Evolutionary conservation across 1,140 invertebrate genomes (phyloP).

Genomic region (Wasmannia auropunctata): DNA sequence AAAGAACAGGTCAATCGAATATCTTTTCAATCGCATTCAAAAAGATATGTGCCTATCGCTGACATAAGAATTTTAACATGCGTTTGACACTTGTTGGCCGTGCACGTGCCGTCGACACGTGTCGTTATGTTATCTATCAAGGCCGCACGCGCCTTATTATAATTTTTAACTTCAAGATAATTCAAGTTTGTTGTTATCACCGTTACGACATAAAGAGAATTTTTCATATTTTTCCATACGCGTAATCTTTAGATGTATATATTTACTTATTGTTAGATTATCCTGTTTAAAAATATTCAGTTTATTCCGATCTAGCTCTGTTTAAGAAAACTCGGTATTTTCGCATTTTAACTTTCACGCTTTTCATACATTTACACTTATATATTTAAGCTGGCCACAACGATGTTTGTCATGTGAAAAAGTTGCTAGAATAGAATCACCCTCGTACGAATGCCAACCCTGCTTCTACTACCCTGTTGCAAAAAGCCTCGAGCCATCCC

Average conservation of each 20-base stretch:
- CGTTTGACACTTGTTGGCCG: background rate
- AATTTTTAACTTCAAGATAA: background rate
- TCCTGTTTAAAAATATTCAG: background rate
- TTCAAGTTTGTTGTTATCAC: background rate
- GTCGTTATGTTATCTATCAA: conserved; percentile 10
- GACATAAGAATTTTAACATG: background rate
- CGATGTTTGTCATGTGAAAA: background rate
- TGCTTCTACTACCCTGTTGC: conserved; percentile 68
- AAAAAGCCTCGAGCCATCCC: conserved; percentile 74
- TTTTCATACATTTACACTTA: background rate
- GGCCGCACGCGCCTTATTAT: background rate
- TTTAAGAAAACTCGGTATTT: background rate
- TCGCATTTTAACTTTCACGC: background rate
- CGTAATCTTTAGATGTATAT: too few relatives aligned
- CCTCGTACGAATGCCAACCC: background rate
- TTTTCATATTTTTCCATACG: background rate
- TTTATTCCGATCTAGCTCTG: background rate
- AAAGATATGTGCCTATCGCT: background rate
- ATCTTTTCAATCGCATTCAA: background rate
- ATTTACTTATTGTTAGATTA: too few relatives aligned
- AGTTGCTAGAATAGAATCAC: conserved; percentile 21
- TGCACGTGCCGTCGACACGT: conserved; percentile 10
- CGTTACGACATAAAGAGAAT: background rate
- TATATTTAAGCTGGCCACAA: background rate
- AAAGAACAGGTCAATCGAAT: too few relatives aligned